These are phyloP conservation scores for Mythimna impura DNA, from an alignment of 2,888 invertebrate species.

Conservation along the genomic window DNA sequence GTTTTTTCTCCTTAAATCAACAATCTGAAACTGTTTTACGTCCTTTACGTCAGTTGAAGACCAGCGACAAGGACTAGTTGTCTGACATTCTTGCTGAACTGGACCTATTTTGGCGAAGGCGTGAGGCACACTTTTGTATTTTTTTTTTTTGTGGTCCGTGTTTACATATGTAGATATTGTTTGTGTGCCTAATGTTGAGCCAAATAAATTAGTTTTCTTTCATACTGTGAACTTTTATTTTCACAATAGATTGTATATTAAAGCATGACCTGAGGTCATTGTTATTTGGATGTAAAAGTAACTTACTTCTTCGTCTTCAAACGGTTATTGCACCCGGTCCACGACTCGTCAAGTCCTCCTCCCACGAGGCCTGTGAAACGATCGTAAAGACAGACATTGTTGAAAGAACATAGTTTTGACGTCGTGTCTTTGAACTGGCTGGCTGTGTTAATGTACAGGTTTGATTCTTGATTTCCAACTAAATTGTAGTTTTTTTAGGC, in stretches of 20 bases:
- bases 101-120: too few species aligned
- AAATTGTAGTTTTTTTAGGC: neutral
- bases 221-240: too few species aligned
- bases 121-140: too few species aligned
- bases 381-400: slow-evolving; percentile 2
- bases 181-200: too few species aligned
- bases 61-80: too few species aligned
- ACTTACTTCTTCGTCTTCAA: neutral
- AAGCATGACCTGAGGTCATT: neutral
- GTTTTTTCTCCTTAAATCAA: too few species aligned
- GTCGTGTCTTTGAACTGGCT: slow-evolving; percentile 5
- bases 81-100: too few species aligned
- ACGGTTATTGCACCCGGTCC: slow-evolving; percentile 25
- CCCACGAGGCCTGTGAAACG: slow-evolving; percentile 10
- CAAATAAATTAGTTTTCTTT: too few species aligned
- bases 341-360: slow-evolving; percentile 14
- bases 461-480: neutral
- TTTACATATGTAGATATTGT: too few species aligned
- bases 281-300: neutral
- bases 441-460: neutral
- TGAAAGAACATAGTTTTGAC: neutral
- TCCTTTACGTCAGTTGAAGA: too few species aligned
- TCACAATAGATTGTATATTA: neutral
- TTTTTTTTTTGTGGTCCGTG: too few species aligned
- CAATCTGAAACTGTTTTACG: too few species aligned